Conservation (phyloP, 2,797 vertebrate genomes). For the Diceros bicornis region DNA sequence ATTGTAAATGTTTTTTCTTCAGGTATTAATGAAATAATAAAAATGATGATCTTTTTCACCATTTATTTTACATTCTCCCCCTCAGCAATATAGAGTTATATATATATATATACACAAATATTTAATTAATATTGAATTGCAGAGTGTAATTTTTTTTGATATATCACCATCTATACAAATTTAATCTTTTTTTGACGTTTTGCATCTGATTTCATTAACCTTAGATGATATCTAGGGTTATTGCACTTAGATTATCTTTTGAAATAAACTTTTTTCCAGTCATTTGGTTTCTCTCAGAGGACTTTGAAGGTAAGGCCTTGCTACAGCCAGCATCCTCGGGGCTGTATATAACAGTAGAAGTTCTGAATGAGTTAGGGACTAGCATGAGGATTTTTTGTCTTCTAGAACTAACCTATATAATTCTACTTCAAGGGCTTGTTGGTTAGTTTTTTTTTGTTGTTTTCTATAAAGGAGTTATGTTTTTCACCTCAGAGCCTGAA, state of each 20-base stretch:
- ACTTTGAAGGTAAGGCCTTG: background rate
- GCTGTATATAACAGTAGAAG: background rate
- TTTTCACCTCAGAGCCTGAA: conserved; percentile 13
- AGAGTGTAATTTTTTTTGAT: background rate
- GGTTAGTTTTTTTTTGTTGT: conserved; percentile 13
- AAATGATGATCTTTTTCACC: background rate
- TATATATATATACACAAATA: background rate
- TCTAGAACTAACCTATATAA: background rate
- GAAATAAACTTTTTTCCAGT: background rate
- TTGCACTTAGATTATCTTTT: background rate
- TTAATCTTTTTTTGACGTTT: background rate
- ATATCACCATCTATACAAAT: background rate
- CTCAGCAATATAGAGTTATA: background rate
- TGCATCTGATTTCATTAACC: conserved; percentile 1
- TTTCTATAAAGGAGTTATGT: background rate
- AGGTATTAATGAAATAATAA: conserved; percentile 15
- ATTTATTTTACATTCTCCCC: background rate
- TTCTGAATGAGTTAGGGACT: background rate
- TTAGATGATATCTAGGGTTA: background rate
- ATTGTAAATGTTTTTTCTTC: background rate
- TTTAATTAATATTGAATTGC: background rate
- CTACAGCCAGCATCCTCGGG: background rate
- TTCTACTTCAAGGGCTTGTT: background rate
- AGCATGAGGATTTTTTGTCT: background rate
- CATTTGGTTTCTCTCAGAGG: background rate